Conservation (phyloP, 2,797 vertebrate genomes). For the Tinamus major region DNA sequence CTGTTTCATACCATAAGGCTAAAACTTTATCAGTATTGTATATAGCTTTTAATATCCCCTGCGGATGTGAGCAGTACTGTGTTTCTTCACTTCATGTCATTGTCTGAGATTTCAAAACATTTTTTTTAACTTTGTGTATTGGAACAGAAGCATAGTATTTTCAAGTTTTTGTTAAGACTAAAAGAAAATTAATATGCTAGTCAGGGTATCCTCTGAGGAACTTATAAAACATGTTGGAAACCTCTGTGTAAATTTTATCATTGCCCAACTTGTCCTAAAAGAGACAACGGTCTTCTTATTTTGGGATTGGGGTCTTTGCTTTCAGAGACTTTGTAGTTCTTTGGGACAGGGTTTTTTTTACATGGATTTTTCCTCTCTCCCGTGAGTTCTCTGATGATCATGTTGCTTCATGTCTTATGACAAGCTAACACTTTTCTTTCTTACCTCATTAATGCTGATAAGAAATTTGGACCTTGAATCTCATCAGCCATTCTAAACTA, state of each 20-base stretch:
- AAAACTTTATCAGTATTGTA: neutral
- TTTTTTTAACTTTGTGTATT: neutral
- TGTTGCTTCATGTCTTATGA: neutral
- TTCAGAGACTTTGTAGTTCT: neutral
- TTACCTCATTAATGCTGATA: neutral
- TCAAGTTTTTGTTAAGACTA: neutral
- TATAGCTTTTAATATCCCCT: neutral
- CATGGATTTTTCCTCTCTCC: neutral
- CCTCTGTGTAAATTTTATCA: neutral
- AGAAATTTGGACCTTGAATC: neutral
- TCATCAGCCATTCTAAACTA: neutral
- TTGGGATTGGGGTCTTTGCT: neutral
- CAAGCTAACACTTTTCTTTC: neutral
- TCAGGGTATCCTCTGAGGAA: neutral
- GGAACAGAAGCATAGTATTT: neutral
- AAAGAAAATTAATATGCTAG: neutral
- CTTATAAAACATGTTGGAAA: neutral
- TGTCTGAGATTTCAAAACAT: neutral
- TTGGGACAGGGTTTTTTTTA: neutral
- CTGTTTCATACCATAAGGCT: neutral
- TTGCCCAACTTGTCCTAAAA: neutral
- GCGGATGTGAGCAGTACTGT: neutral
- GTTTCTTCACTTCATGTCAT: rapidly evolving
- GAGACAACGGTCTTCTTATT: neutral
- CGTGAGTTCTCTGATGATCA: neutral